Evolutionary conservation across 2,888 invertebrate species (phyloP), one percentile per base, ranked within the genome.

Genomic region (Leptothorax acervorum): DNA sequence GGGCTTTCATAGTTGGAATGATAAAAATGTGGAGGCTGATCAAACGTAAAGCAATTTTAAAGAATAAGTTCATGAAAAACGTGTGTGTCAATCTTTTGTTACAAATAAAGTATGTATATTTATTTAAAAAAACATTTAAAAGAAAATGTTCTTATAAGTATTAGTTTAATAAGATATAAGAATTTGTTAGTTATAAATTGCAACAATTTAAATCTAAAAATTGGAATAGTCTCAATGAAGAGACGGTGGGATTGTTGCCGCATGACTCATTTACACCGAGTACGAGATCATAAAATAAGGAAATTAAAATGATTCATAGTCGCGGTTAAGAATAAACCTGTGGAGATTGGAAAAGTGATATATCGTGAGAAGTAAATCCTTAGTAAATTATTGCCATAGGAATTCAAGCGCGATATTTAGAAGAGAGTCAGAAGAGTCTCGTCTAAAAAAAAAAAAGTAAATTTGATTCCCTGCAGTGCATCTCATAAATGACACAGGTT

Each of bases 231-330:
- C 35, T 76, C 39, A 39, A 53, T 66, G 12, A 68, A 76, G 31
- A 48, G 62, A 45, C 39, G 23, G 23, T 45, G 65, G 9, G 28
- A 53, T 53, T 39, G 39, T 35, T 48, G 15, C 35, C n/a, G 63
- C 18, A 48, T 4, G 18, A 23, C 66, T 39, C 18, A n/a, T 28
- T 66, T 48, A 66, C 66, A 39, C 51, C 15, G 31, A 6, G 31
- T 28, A 53, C 28, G 28, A 55, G 53, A 39, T 68, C 53, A 18
- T 55, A 78, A 78, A 68, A 42, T 5, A 9, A 9, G 5, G 15
- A 53, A 57, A 55, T 78, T 68, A 45, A 55, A 68, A 70, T 68
- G 78, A 70, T 70, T 78, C 70, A 70, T 57, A 28, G 12, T 18
- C 70, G 28, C 42, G 66, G 55, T 31, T 74, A 31, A 31, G 31